phyloP scores from a whole-genome alignment of 92 coral and sea anemone species.

The Metridium senile region DNA sequence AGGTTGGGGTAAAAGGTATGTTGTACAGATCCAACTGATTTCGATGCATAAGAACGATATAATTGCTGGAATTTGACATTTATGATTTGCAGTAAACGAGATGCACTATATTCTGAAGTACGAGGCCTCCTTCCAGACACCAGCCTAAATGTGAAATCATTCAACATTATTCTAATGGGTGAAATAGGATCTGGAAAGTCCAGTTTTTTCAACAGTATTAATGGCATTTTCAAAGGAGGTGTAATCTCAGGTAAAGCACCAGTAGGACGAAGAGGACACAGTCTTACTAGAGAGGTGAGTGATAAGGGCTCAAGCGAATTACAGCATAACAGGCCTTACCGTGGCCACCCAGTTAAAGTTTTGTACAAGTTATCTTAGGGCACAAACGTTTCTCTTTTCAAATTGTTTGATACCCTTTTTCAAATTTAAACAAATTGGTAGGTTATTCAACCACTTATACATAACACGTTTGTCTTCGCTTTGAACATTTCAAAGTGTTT shows the following conservation, averaged over 20 bases:
- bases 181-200: slow-evolving; percentile 54
- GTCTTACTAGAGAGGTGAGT: slow-evolving; percentile 38
- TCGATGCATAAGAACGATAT: neutral
- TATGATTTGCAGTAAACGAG: neutral
- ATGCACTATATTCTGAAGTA: neutral
- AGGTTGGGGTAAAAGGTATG: neutral
- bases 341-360: too few species aligned
- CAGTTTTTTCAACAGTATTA: slow-evolving; percentile 34
- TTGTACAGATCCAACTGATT: neutral
- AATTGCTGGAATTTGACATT: neutral
- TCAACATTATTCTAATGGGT: slow-evolving; percentile 34
- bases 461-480: too few species aligned
- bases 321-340: too few species aligned
- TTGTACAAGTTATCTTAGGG: too few species aligned
- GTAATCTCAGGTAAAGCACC: slow-evolving; percentile 9
- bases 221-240: slow-evolving; percentile 16
- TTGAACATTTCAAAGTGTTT: too few species aligned
- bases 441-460: too few species aligned
- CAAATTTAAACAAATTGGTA: too few species aligned
- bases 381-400: too few species aligned
- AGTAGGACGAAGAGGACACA: slow-evolving; percentile 10
- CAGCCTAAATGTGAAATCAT: slow-evolving; percentile 1
- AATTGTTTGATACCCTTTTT: too few species aligned
- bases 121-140: neutral
- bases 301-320: too few species aligned